Conservation (phyloP, 2,888 invertebrate genomes). For the Xestia c-nigrum region DNA sequence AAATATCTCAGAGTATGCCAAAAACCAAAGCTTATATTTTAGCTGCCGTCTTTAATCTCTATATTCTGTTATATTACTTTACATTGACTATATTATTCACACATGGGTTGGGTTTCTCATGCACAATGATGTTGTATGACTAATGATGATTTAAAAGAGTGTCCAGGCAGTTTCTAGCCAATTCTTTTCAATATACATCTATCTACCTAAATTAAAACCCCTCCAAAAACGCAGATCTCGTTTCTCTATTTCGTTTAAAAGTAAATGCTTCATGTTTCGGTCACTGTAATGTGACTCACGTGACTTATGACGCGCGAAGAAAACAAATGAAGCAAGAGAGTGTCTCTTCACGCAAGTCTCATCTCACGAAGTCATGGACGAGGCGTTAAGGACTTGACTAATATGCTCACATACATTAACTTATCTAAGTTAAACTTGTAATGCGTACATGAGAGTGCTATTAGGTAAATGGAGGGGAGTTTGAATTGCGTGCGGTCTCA, state of each 20-base stretch:
- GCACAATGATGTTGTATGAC: neutral
- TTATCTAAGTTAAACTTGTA: conserved; percentile 47
- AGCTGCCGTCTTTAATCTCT: neutral
- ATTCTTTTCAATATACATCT: neutral
- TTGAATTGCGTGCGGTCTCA: conserved; percentile 25
- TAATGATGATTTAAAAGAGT: neutral
- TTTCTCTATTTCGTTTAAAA: neutral
- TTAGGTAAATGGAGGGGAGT: conserved; percentile 32
- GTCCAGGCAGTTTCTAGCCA: neutral
- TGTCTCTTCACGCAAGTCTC: neutral
- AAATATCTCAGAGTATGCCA: neutral
- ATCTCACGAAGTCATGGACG: neutral
- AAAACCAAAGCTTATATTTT: neutral
- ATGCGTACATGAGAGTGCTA: conserved; percentile 34
- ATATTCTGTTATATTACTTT: neutral
- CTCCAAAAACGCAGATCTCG: too few relatives aligned
- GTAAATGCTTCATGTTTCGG: neutral
- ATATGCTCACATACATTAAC: conserved; percentile 33
- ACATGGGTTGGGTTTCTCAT: neutral
- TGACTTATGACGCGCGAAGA: neutral
- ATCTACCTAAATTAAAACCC: neutral
- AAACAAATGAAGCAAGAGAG: neutral
- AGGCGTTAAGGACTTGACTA: conserved; percentile 14
- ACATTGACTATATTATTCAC: neutral
- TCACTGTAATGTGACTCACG: neutral